Evolutionary conservation across 1,140 invertebrate genomes (phyloP), one percentile per base, ranked within the genome.

Genomic region (Antheraea pernyi): DNA sequence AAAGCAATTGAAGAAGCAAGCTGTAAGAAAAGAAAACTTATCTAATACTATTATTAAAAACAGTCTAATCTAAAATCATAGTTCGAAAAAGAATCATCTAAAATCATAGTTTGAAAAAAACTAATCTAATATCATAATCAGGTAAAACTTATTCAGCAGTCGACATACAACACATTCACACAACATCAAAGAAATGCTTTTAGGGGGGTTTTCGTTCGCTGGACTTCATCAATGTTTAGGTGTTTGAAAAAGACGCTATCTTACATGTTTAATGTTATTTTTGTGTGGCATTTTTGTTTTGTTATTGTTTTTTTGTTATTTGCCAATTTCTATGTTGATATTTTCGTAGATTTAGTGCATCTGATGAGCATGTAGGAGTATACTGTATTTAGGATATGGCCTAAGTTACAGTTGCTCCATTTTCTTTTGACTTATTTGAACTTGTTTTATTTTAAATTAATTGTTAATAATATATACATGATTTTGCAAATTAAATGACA

Each of bases 221-320:
- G 46, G 46, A 6, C 46, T 13, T 53, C 46, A 53, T 53, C 2
- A 42, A 42, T 42, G 39, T 42, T 42, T 53, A 53, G 46, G 46
- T 53, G 46, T 53, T 53, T 53, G 1, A 30, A 30, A 30, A 30
- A 30, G 22, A 30, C 4, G 22, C 22, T 30, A 30, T 30, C 4
- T 30, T 53, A 53, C 46, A 16, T 53, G 11, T 16, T 13, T 16
- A 53, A 6, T 53, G 11, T 53, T 53, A 13, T 53, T 53, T 53
- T 53, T 53, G 46, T 53, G 46, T 53, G 46, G 11, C 46, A 53
- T 53, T 53, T n/a, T n/a, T n/a, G n/a, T n/a, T n/a, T n/a, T n/a
- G n/a, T n/a, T n/a, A n/a, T n/a, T n/a, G n/a, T n/a, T n/a, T 53
- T 53, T 53, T 53, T 6, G 11, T 42, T 42, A 4, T 42, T 1